Evolutionary conservation across 2,888 invertebrate genomes (phyloP).

Genomic region (Acanthosepion esculentum): DNA sequence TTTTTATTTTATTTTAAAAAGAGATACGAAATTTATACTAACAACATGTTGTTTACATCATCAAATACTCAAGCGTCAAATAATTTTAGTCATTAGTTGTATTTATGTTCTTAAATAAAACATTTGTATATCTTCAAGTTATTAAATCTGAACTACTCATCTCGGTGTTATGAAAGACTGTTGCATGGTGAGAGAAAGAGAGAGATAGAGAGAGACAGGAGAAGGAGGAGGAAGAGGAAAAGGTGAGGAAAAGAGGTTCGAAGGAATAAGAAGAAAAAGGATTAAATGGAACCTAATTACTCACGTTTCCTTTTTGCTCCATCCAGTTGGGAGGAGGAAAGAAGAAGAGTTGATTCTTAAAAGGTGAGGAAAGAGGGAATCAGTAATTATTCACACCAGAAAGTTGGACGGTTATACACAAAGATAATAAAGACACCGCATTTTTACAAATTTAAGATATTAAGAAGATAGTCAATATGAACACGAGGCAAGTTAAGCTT

Average conservation of each 20-base stretch:
- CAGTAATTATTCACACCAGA: constrained; percentile 16
- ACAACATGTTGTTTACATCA: too few relatives aligned
- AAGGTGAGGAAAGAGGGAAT: constrained; percentile 37
- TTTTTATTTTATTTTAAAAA: too few relatives aligned
- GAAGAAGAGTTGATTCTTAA: constrained; percentile 40
- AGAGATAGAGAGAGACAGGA: constrained; percentile 35
- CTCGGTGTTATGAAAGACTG: not conserved
- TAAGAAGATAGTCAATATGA: not conserved
- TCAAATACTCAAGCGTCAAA: too few relatives aligned
- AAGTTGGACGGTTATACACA: constrained; percentile 4
- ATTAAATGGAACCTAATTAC: constrained; percentile 38
- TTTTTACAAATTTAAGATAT: constrained; percentile 3
- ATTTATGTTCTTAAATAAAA: not conserved
- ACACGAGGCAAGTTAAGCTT: not conserved
- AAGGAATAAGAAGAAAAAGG: not conserved
- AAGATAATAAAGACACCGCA: constrained; percentile 35
- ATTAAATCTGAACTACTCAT: not conserved
- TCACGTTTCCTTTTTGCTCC: constrained; percentile 33
- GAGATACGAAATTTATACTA: too few relatives aligned
- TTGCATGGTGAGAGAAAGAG: constrained; percentile 48
- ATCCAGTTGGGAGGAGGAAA: constrained; percentile 36
- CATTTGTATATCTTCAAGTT: not conserved
- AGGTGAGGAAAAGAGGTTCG: not conserved
- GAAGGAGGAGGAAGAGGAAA: not conserved
- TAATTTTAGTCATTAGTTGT: too few relatives aligned